Percentiles rank a stretch among this genome's conserved stretches.
Conservation (phyloP, 2,888 invertebrate species). For the Dermolepida albohirtum region DNA sequence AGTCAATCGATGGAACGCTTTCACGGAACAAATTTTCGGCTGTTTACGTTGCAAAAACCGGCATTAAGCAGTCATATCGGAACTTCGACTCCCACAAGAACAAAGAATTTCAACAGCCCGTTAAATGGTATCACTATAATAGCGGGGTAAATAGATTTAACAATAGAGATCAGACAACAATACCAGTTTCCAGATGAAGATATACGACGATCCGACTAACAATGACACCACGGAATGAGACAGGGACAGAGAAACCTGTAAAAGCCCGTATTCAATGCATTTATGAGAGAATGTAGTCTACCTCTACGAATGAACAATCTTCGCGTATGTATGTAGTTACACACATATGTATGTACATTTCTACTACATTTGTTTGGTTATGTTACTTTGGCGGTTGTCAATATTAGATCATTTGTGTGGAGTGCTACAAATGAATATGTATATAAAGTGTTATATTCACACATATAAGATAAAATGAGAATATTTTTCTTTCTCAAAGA, state of each 20-base stretch:
- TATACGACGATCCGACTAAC: conserved; percentile 49
- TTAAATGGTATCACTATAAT: conserved; percentile 28
- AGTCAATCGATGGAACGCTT: too few relatives aligned
- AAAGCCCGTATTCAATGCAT: conserved; percentile 11
- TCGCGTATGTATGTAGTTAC: not conserved
- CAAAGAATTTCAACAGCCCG: conserved; percentile 27
- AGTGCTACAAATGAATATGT: conserved; percentile 1
- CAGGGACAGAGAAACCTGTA: conserved; percentile 32
- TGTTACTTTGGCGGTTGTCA: conserved; percentile 17
- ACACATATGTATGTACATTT: not conserved
- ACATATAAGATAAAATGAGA: too few relatives aligned
- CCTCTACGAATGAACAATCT: not conserved
- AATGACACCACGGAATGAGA: conserved; percentile 43
- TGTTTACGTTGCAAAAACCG: conserved; percentile 3
- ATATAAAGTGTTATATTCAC: too few relatives aligned
- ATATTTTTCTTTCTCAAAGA: too few relatives aligned
- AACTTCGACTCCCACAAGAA: conserved; percentile 21
- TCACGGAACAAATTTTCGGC: not conserved
- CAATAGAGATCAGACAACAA: conserved; percentile 54
- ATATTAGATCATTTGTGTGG: conserved; percentile 22
- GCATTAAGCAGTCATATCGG: conserved; percentile 13
- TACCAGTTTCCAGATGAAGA: conserved; percentile 52
- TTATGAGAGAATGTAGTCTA: conserved; percentile 6
- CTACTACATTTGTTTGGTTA: not conserved
- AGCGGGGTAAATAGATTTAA: conserved; percentile 40